Conservation (phyloP, 1,140 invertebrate genomes). For the Euborellia annulipes region DNA sequence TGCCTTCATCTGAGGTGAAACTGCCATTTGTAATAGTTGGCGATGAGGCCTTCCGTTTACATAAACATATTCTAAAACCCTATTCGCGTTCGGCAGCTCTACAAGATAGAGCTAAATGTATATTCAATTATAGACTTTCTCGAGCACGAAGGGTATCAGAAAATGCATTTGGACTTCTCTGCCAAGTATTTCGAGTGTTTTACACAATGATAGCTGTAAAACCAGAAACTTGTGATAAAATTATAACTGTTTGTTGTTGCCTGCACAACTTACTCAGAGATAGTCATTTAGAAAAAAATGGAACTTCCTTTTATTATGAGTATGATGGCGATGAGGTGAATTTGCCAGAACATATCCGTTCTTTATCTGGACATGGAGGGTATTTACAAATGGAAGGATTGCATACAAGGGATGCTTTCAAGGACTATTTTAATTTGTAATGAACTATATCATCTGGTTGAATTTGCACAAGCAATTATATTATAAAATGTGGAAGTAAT, state of each 20-base stretch:
- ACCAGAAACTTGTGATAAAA: conserved; percentile 2
- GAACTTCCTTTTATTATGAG: not conserved
- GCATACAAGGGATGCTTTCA: conserved; percentile 8
- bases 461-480: too few relatives aligned
- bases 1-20: too few relatives aligned
- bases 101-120: conserved; percentile 14
- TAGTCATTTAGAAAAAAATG: conserved; percentile 6
- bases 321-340: not conserved
- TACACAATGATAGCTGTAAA: conserved; percentile 13
- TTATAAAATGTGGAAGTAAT: too few relatives aligned
- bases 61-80: conserved; percentile 21
- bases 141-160: conserved; percentile 16
- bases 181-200: conserved; percentile 14
- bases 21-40: conserved; percentile 22
- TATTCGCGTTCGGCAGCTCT: conserved; percentile 15
- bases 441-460: too few relatives aligned
- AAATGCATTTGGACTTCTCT: conserved; percentile 16
- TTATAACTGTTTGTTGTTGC: conserved; percentile 1
- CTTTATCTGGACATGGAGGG: conserved; percentile 9
- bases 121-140: conserved; percentile 19
- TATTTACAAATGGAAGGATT: conserved; percentile 6
- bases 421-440: conserved; percentile 3
- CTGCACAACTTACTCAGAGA: conserved; percentile 12
- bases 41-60: conserved; percentile 25
- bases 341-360: conserved; percentile 7